Conservation (phyloP, 2,888 invertebrate species). For the Caenorhabditis sp. region DNA sequence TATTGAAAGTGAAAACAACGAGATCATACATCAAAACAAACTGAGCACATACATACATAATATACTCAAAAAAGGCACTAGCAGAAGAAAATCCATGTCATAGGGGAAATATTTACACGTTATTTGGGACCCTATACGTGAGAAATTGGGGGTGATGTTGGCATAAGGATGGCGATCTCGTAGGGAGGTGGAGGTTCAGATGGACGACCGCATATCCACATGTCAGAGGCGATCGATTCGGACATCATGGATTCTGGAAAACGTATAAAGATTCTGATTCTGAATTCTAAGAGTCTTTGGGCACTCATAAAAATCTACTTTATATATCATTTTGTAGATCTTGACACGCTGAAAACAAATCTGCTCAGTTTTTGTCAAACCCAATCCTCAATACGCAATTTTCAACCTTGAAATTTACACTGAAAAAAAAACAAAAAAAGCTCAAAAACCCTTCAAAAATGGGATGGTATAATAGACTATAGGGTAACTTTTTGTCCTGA, state of each 20-base stretch:
- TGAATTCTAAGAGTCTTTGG: too few species aligned
- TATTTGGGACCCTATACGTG: slow-evolving; percentile 3
- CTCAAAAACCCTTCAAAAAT: too few species aligned
- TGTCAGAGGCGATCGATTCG: slow-evolving; percentile 49
- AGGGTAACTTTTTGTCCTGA: too few species aligned
- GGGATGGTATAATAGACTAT: too few species aligned
- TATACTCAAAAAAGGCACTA: not conserved
- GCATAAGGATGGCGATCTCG: slow-evolving; percentile 64
- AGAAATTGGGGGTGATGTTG: slow-evolving; percentile 26
- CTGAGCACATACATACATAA: too few species aligned
- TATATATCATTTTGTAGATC: too few species aligned
- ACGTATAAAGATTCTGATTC: not conserved
- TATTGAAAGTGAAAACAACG: too few species aligned
- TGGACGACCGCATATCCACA: slow-evolving; percentile 58
- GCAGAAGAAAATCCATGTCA: not conserved
- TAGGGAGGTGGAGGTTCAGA: slow-evolving; percentile 62
- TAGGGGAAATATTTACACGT: not conserved
- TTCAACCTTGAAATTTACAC: too few species aligned
- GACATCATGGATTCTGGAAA: slow-evolving; percentile 47
- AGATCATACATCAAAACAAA: too few species aligned
- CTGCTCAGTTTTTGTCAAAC: not conserved
- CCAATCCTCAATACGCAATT: too few species aligned
- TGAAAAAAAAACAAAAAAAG: too few species aligned
- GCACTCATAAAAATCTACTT: too few species aligned
- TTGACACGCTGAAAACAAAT: not conserved